Base-by-base conservation (phyloP, 2,797 vertebrate species). In the Micrastur ruficollis region DNA sequence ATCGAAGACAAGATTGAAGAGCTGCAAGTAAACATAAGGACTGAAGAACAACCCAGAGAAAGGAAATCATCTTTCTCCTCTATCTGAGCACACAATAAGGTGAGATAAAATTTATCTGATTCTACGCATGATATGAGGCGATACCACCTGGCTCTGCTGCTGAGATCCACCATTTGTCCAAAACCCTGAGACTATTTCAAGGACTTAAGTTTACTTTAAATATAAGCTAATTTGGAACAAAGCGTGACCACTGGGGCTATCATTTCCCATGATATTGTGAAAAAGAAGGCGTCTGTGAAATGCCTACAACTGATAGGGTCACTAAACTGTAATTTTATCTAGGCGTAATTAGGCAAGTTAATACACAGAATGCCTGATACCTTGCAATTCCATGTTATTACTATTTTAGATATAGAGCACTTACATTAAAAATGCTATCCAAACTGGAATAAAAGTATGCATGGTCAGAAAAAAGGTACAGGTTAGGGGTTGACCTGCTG, bases 241-340 rank as follows among this genome's bases (percentile, higher is more conserved):
- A 74, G 18, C 2, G 14, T 14, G 19, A 59, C 58, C 0, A 0
- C 34, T 62, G n/a, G 32, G 46, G 27, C 42, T 74, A 58, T 65
- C 16, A n/a, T 46, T 86, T 81, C n/a, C 42, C 23, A 50, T 29
- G 38, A 47, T 21, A 89, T 14, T 31, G 32, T 42, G 46, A 75
- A 72, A 94, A 75, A 85, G n/a, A 61, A 62, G 72, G 29, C 70
- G 59, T 90, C 55, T 66, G 20, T 47, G 72, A 94, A 79, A 59
- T 3, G 1, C 36, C 62, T 71, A 6, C 2, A 1, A 18, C 79
- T 49, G 18, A 84, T 7, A 49, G 8, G 19, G 62, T 85, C 66
- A 79, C 40, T 59, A 52, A 87, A 66, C 38, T 36, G 36, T 87
- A 85, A 80, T 4, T 73, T 87, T 18, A 73, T 76, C 29, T 50